Evolutionary conservation across 2,797 vertebrate species (phyloP).

Genomic region (Galago senegalensis): DNA sequence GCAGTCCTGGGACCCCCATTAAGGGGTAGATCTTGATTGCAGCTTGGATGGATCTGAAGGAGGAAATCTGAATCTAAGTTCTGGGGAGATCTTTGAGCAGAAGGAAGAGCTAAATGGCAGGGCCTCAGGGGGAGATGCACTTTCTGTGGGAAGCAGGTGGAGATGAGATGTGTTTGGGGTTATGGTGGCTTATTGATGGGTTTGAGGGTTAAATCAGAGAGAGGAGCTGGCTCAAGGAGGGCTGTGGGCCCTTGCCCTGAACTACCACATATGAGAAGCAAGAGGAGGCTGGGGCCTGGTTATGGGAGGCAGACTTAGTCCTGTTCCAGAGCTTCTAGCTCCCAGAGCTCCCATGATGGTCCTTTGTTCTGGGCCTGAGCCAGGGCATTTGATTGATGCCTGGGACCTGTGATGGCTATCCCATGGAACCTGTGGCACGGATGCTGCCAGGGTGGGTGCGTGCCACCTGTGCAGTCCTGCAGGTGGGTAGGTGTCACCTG

Average conservation of each 20-base stretch:
- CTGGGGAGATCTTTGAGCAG: neutral
- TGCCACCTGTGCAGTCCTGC: no score
- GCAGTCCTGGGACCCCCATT: neutral
- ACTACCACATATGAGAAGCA: neutral
- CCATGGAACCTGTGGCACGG: slow-evolving; percentile 53
- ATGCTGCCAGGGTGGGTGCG: slow-evolving; percentile 48
- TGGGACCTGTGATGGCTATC: neutral
- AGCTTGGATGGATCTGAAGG: neutral
- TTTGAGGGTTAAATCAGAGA: neutral
- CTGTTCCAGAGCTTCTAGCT: neutral
- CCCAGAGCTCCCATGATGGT: neutral
- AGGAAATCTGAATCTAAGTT: neutral
- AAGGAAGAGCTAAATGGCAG: neutral
- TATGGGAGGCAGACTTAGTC: neutral
- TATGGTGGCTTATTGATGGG: neutral
- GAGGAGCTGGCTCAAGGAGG: neutral
- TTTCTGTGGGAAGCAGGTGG: neutral
- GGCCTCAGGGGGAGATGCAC: neutral
- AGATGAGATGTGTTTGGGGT: neutral
- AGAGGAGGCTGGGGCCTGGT: neutral
- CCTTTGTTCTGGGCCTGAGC: neutral
- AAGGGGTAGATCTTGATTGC: neutral
- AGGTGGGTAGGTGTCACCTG: no score
- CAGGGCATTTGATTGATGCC: neutral
- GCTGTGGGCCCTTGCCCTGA: neutral